Base-by-base conservation (phyloP, 2,888 invertebrate species). In the Acanthosepion esculentum region DNA sequence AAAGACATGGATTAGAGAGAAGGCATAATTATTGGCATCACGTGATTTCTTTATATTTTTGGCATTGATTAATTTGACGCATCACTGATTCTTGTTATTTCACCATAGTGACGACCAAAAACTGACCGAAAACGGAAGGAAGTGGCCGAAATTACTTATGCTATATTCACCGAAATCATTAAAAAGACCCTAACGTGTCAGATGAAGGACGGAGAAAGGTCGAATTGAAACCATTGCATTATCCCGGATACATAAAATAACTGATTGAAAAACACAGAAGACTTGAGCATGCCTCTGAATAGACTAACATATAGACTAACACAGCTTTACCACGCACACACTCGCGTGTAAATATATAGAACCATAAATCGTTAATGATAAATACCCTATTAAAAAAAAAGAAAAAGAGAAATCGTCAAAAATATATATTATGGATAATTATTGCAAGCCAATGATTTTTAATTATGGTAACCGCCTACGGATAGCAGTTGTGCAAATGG, bases 161-260 rank as follows among this genome's bases (percentile, higher is more conserved):
- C 53, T 50, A 53, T 93, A 53, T 41, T 93, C 53, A 48, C 12
- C n/a, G 15, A 53, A 53, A 50, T 93, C 48, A 48, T 20, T 48
- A n/a, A 93, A 93, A 20, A 5, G 78, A 78, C 12, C 78, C 33
- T n/a, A 33, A 78, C 78, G 15, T n/a, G 78, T 78, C 33, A n/a
- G 78, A 78, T 78, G 78, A 78, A 78, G n/a, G 78, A 78, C 78
- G 18, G 78, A 64, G 78, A 78, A 41, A 78, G 78, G 78, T 78
- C n/a, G n/a, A 78, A 78, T 78, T 78, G 29, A 78, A 78, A 29
- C n/a, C 5, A 20, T 7, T 0, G 29, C 29, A 8, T 78, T 78
- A 59, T 59, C 23, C 23, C 20, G 23, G 3, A 23, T 26, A 59
- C 59, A 59, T 59, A 6, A 59, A 59, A 59, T 20, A 59, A 23